These are phyloP conservation scores for Melanogrammus aeglefinus DNA, from an alignment of 2,797 vertebrate species.

Conservation along the genomic window DNA sequence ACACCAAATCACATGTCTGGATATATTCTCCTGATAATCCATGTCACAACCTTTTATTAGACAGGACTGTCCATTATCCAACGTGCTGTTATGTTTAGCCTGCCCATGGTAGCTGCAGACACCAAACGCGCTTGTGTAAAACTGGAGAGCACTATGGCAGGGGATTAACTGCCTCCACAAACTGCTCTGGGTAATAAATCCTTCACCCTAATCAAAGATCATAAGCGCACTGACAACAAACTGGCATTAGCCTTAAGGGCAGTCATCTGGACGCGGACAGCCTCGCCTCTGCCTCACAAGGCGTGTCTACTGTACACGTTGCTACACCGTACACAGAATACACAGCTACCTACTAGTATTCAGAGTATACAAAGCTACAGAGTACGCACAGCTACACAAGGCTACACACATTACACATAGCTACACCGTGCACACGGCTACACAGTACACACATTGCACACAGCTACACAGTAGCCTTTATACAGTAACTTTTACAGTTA, in stretches of 20 bases:
- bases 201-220: background rate
- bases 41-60: background rate
- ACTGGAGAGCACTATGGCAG: background rate
- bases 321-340: conserved; percentile 4
- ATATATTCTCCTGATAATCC: background rate
- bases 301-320: conserved; percentile 56
- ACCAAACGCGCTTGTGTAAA: background rate
- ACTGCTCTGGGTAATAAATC: background rate
- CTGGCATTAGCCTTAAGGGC: background rate
- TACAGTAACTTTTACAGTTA: too few species aligned
- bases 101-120: background rate
- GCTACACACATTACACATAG: too few species aligned
- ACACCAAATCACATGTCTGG: background rate
- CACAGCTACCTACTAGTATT: too few species aligned
- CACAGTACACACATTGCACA: too few species aligned
- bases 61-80: background rate
- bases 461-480: too few species aligned
- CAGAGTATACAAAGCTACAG: too few species aligned
- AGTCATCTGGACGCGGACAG: background rate
- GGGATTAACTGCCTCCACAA: background rate
- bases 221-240: background rate
- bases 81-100: background rate
- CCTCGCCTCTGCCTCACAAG: conserved; percentile 28
- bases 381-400: too few species aligned
- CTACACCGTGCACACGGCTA: too few species aligned